These are phyloP conservation scores for Schlechtendalia chinensis DNA, from an alignment of 1,140 invertebrate genomes.

Conservation along the genomic window DNA sequence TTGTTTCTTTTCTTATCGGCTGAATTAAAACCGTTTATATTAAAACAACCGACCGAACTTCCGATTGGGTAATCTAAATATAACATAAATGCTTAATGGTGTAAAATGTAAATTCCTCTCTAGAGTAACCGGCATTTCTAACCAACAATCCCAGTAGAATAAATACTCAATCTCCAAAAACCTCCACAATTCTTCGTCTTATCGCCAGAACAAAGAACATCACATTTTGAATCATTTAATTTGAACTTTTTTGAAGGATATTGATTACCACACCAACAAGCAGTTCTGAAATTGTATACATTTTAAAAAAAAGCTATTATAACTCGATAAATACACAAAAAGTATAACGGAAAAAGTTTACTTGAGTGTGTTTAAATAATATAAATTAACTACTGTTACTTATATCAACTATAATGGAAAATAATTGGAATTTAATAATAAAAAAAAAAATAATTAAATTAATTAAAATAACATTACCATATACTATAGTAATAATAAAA, in stretches of 20 bases:
- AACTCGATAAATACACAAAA: not conserved
- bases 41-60: not conserved
- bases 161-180: conserved; percentile 22
- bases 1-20: not conserved
- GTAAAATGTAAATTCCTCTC: too few relatives aligned
- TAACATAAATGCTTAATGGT: not conserved
- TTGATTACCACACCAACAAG: conserved; percentile 43
- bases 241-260: conserved; percentile 4
- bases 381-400: too few relatives aligned
- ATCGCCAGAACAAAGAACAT: not conserved
- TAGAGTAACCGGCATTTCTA: not conserved
- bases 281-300: not conserved
- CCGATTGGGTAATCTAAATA: conserved; percentile 9
- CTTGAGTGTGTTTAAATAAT: too few relatives aligned
- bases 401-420: too few relatives aligned
- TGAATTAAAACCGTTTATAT: not conserved
- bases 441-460: too few relatives aligned
- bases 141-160: conserved; percentile 27
- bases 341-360: too few relatives aligned
- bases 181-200: not conserved
- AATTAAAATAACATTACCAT: too few relatives aligned
- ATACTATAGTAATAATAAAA: too few relatives aligned
- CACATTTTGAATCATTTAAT: not conserved
- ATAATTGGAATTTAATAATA: too few relatives aligned
- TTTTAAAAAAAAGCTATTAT: not conserved